Evolutionary conservation across 1,140 invertebrate genomes (phyloP).

Genomic region (Drosophila sp.): DNA sequence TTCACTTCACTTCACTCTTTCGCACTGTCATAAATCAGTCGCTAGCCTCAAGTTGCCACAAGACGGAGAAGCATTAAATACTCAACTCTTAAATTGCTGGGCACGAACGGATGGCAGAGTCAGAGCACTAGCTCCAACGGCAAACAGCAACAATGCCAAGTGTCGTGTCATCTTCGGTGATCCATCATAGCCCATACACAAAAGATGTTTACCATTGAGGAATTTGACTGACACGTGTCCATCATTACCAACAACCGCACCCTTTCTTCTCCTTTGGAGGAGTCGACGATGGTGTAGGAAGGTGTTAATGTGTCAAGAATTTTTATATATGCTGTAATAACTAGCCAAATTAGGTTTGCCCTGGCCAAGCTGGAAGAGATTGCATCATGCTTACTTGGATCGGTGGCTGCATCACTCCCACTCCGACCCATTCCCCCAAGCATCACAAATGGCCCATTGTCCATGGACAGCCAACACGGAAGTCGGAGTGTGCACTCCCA

Average conservation of each 20-base stretch:
- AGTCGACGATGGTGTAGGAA: conserved; percentile 25
- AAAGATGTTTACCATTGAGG: conserved; percentile 43
- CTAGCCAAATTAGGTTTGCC: conserved; percentile 58
- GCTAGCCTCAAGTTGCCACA: conserved; percentile 53
- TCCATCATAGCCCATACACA: conserved; percentile 65
- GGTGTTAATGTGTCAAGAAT: conserved; percentile 49
- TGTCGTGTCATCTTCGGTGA: conserved; percentile 75
- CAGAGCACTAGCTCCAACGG: conserved; percentile 9
- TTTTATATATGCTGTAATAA: conserved; percentile 59
- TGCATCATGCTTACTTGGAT: conserved; percentile 30
- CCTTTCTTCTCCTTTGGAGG: conserved; percentile 41
- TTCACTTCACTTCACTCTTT: conserved; percentile 46
- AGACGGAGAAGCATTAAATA: conserved; percentile 63
- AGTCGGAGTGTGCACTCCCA: conserved; percentile 67
- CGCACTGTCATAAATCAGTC: conserved; percentile 74
- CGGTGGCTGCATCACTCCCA: conserved; percentile 19
- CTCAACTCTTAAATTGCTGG: conserved; percentile 69
- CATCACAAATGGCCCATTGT: conserved; percentile 67
- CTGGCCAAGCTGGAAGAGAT: conserved; percentile 37
- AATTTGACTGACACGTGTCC: conserved; percentile 76
- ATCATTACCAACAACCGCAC: conserved; percentile 48
- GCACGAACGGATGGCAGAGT: conserved; percentile 52
- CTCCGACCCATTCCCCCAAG: background rate
- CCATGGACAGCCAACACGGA: conserved; percentile 61
- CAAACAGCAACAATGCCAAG: conserved; percentile 56